These are phyloP conservation scores for Rhodinocichla rosea DNA, from an alignment of 2,113 vertebrate genomes.

Conservation along the genomic window DNA sequence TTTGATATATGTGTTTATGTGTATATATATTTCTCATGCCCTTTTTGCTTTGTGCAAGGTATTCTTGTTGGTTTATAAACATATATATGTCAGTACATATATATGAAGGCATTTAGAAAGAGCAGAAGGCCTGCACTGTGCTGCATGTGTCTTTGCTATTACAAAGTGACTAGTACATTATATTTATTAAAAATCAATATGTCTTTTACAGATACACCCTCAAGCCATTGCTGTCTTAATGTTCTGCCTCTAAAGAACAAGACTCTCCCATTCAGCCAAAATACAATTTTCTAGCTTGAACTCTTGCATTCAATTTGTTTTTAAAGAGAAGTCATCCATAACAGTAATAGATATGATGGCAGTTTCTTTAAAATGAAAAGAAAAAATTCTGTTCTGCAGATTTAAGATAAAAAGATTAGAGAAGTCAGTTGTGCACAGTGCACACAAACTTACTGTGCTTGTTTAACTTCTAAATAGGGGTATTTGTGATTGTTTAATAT, in stretches of 20 bases:
- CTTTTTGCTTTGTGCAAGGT: neutral
- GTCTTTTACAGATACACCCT: neutral
- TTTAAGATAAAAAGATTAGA: neutral
- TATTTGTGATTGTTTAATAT: neutral
- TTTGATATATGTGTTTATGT: neutral
- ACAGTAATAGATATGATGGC: neutral
- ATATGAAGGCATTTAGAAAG: neutral
- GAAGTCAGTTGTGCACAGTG: neutral
- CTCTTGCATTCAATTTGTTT: slow-evolving; percentile 11
- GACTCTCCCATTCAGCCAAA: neutral
- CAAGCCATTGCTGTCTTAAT: neutral
- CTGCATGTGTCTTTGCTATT: neutral
- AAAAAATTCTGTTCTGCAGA: neutral
- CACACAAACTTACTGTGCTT: neutral
- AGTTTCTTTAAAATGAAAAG: neutral
- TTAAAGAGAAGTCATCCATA: slow-evolving; percentile 15
- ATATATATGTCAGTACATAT: neutral
- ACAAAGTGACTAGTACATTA: neutral
- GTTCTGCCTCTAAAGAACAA: neutral
- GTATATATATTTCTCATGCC: rapidly evolving
- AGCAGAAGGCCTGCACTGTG: neutral
- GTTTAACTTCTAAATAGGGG: neutral
- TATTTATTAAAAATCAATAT: slow-evolving; percentile 49
- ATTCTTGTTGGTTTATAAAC: neutral
- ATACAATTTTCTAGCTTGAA: neutral